Conservation (phyloP, 2,113 vertebrate genomes). For the Zeus faber region DNA sequence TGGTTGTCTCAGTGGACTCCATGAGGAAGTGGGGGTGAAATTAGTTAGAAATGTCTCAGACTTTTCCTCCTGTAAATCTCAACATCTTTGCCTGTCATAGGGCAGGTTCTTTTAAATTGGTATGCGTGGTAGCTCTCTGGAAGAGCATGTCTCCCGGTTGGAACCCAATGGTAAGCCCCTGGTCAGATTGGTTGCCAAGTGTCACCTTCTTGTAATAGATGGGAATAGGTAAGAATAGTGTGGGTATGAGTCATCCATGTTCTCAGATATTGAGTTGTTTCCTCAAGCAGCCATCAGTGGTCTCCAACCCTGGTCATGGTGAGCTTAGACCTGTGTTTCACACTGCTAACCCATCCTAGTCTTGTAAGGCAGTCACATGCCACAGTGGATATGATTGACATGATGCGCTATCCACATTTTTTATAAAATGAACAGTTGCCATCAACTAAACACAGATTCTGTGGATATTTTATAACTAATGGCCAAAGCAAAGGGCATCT, state of each 20-base stretch:
- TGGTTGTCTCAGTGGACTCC: conserved; percentile 24
- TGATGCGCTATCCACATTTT: neutral
- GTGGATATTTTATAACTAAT: conserved; percentile 24
- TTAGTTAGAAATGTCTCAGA: conserved; percentile 31
- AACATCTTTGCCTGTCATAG: conserved; percentile 64
- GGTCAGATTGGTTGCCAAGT: conserved; percentile 56
- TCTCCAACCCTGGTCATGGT: conserved; percentile 67
- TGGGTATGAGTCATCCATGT: conserved; percentile 24
- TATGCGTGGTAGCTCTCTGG: conserved; percentile 68
- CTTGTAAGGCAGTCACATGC: neutral
- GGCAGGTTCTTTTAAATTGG: conserved; percentile 62
- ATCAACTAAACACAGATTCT: conserved; percentile 30
- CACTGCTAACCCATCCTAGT: conserved; percentile 4
- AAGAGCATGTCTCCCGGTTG: conserved; percentile 64
- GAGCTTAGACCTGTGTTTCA: conserved; percentile 34
- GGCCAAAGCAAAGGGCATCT: no score
- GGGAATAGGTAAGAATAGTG: conserved; percentile 15
- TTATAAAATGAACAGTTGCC: neutral
- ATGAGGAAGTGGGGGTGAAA: conserved; percentile 25
- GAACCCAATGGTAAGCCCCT: conserved; percentile 75
- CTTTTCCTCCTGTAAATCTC: conserved; percentile 48
- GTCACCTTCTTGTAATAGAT: conserved; percentile 22
- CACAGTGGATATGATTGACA: neutral
- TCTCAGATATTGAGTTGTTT: conserved; percentile 14
- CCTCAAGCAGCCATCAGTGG: conserved; percentile 35